phyloP scores from a whole-genome alignment of 2,113 vertebrate species.

The Steatornis caripensis region DNA sequence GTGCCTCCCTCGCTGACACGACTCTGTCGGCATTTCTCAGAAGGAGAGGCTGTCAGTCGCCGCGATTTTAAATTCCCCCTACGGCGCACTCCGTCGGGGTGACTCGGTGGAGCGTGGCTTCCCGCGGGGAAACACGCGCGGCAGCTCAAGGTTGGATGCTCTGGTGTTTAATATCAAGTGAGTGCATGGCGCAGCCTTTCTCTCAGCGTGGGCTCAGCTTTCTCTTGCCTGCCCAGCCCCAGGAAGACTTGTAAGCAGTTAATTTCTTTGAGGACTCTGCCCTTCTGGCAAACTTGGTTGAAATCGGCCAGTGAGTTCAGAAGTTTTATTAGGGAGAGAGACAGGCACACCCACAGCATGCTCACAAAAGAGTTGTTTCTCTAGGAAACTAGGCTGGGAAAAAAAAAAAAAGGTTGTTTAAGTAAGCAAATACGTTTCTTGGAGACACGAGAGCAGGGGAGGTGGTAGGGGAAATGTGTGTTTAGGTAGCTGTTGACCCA shows the following conservation, averaged over 20 bases:
- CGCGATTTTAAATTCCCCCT: neutral
- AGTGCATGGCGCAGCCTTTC: neutral
- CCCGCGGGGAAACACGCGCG: neutral
- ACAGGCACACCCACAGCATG: neutral
- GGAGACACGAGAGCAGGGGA: neutral
- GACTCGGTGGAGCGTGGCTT: neutral
- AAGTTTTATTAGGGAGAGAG: slow-evolving; percentile 17
- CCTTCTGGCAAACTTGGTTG: neutral
- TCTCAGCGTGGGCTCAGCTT: neutral
- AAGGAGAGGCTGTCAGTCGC: neutral
- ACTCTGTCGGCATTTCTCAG: neutral
- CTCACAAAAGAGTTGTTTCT: slow-evolving; percentile 22
- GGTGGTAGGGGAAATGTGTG: neutral
- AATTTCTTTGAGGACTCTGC: neutral
- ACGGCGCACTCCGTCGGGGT: fast-evolving
- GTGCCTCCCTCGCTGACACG: neutral
- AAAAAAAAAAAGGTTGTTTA: neutral
- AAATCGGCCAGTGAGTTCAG: neutral
- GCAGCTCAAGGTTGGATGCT: neutral
- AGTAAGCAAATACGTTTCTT: slow-evolving; percentile 16
- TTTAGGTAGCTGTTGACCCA: neutral
- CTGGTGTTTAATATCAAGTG: neutral
- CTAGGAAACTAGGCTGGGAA: slow-evolving; percentile 12
- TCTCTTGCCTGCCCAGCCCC: neutral
- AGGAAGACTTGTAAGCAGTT: neutral